A percentile compares a stretch with the other conserved stretches of the same genome.
These are phyloP conservation scores for Oreocharis arfaki DNA, from an alignment of 2,113 vertebrate genomes.

Conservation along the genomic window DNA sequence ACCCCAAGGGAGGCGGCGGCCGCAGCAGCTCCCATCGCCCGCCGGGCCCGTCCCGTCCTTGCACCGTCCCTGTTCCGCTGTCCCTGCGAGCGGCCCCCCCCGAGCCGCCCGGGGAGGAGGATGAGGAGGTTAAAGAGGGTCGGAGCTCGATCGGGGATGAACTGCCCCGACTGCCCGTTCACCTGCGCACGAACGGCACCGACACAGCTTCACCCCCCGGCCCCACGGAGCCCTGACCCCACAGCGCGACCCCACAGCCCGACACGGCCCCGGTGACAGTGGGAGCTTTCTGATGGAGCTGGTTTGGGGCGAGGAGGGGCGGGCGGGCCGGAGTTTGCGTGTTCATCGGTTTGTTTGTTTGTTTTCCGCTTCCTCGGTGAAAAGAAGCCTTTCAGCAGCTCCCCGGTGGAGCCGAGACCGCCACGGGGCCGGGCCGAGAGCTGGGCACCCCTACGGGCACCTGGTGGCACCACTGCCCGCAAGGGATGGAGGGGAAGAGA, in stretches of 20 bases:
- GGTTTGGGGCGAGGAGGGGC: background rate
- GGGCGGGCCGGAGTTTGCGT: fast-evolving
- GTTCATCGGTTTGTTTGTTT: background rate
- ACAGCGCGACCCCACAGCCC: too few species aligned
- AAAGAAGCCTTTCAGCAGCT: background rate
- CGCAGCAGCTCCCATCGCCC: fast-evolving
- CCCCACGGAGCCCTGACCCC: too few species aligned
- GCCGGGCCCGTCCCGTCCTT: background rate
- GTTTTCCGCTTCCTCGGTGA: background rate
- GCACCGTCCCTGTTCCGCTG: background rate
- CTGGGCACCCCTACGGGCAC: background rate
- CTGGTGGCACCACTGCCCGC: background rate
- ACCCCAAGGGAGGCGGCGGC: background rate
- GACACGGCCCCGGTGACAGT: fast-evolving
- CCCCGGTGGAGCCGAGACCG: background rate
- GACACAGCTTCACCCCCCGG: fast-evolving
- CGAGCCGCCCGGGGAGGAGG: background rate
- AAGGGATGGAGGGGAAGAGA: background rate
- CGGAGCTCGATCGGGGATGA: background rate
- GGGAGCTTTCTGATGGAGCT: background rate
- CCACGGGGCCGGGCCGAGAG: background rate
- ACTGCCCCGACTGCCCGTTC: background rate
- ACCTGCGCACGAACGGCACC: background rate
- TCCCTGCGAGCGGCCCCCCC: too few species aligned
- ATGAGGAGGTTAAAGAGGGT: background rate